Percentiles rank a stretch among this genome's conserved stretches.
Evolutionary conservation across 2,113 vertebrate genomes (phyloP).

Genomic region (Embiotoca jacksoni): DNA sequence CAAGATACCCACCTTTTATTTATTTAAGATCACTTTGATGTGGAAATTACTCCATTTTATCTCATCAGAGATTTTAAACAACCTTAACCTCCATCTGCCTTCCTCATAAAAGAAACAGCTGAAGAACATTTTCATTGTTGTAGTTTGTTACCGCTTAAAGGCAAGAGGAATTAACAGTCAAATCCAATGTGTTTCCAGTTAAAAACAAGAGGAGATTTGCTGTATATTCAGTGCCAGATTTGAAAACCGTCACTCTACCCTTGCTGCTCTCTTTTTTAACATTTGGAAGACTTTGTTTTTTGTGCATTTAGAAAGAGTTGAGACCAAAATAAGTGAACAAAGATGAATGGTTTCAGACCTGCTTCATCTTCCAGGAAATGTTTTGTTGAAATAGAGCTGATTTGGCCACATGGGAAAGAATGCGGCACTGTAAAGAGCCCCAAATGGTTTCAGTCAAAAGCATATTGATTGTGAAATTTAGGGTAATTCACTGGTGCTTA

Average conservation of each 20-base stretch:
- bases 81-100: neutral
- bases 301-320: neutral
- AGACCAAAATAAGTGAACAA: neutral
- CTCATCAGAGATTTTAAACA: neutral
- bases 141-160: slow-evolving; percentile 13
- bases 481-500: slow-evolving; percentile 10
- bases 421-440: neutral
- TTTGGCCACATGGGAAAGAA: neutral
- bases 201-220: slow-evolving; percentile 3
- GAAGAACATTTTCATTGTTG: slow-evolving; percentile 15
- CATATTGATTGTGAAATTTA: neutral
- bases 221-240: slow-evolving; percentile 15
- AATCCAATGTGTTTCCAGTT: slow-evolving; percentile 17
- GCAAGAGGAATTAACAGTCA: slow-evolving; percentile 9
- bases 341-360: neutral
- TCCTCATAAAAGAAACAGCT: slow-evolving; percentile 26
- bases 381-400: neutral
- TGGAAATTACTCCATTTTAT: neutral
- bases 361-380: neutral
- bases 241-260: neutral
- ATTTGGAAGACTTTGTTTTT: neutral
- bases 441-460: too few relatives aligned
- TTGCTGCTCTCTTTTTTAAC: neutral
- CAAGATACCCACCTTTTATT: neutral
- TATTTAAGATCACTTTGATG: neutral